These are phyloP conservation scores for Sussaba pulchella DNA, from an alignment of 2,888 invertebrate species.

Conservation along the genomic window DNA sequence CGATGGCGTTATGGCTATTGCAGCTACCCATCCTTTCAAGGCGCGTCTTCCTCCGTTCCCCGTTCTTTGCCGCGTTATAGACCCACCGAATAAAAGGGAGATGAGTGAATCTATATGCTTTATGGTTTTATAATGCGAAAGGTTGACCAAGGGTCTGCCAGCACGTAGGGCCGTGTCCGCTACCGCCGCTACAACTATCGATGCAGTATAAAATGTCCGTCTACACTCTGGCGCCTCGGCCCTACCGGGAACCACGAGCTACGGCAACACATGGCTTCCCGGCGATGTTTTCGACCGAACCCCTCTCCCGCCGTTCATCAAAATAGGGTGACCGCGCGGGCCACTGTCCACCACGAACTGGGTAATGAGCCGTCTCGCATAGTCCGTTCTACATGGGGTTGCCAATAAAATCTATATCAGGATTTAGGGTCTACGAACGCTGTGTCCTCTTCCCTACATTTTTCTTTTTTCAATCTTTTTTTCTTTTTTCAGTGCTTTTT, in stretches of 20 bases:
- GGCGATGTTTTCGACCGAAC: conserved; percentile 59
- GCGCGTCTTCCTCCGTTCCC: conserved; percentile 23
- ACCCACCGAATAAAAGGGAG: conserved; percentile 63
- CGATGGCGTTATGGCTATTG: conserved; percentile 29
- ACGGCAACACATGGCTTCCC: conserved; percentile 63
- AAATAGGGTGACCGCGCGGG: conserved; percentile 68
- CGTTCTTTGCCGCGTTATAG: conserved; percentile 51
- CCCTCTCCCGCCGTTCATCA: conserved; percentile 43
- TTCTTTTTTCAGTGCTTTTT: conserved; percentile 56
- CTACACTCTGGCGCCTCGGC: conserved; percentile 62
- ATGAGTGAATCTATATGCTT: conserved; percentile 74
- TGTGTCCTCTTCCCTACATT: conserved; percentile 32
- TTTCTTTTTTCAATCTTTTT: conserved; percentile 12
- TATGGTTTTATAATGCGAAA: conserved; percentile 83
- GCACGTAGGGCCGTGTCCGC: conserved; percentile 70
- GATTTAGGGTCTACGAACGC: conserved; percentile 67
- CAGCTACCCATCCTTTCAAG: conserved; percentile 44
- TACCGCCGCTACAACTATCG: conserved; percentile 47
- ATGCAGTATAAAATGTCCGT: conserved; percentile 43
- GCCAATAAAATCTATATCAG: conserved; percentile 81
- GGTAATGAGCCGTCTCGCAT: conserved; percentile 81
- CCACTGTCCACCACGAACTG: conserved; percentile 75
- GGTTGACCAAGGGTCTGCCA: conserved; percentile 76
- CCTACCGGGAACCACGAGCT: conserved; percentile 23
- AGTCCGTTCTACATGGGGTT: conserved; percentile 72